Evolutionary conservation across 1,140 invertebrate species (phyloP), one percentile per base, ranked within the genome.

Genomic region (Zaprionus africanus): DNA sequence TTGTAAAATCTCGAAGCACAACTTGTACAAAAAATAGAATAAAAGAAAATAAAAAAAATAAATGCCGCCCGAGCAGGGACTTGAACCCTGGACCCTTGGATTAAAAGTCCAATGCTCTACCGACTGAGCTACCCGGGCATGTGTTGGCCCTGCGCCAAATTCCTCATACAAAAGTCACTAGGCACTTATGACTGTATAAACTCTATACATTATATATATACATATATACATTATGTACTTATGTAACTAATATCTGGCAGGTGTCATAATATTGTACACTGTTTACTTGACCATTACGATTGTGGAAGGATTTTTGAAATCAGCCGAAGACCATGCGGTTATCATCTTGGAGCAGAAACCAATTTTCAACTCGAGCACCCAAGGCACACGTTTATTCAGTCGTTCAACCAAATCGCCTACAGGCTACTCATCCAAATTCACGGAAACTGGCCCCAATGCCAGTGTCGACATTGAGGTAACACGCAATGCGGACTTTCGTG

Each of bases 91-190:
- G 95, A 95, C 95, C 95, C 95, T 95, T 95, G 95, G 95, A 95
- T 95, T 95, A 95, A 95, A 95, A 96, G 95, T 95, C 95, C 95
- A 95, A 95, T 95, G 95, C 95, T 95, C 95, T 95, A 95, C 95
- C 95, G 95, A 95, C 95, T 96, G 95, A 96, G 95, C 95, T 96
- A 96, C 94, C 95, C 95, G 95, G 95, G 95, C 95, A 88, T 12
- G 12, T 70, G 34, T 5, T 43, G 26, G 11, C 9, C 4, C 11
- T 7, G 5, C 3, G 46, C 46, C 46, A 51, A 13, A 51, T 22
- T 4, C n/a, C 46, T 51, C 46, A 56, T 22, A 56, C 24, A 22
- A 26, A 56, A 56, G 1, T 11, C 5, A 6, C 19, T n/a, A 22
- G 19, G 56, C 38, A 34, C 31, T 34, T 34, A 3, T 3, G 4